Percentiles rank a stretch among this genome's conserved stretches.
phyloP scores from a whole-genome alignment of 2,888 invertebrate species.

The Linyphia triangularis region DNA sequence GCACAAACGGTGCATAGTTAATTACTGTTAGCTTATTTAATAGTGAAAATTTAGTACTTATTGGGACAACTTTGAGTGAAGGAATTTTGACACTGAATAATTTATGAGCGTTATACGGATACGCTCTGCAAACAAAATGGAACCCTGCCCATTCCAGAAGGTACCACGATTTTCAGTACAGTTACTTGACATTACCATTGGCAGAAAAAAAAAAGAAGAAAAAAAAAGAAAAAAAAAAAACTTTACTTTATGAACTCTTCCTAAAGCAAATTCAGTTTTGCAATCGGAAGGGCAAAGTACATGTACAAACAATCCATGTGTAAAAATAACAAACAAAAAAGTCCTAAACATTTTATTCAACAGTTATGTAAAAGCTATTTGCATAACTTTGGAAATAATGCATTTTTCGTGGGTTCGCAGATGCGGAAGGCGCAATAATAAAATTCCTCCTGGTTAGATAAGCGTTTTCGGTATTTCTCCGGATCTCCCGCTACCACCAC shows the following conservation, averaged over 20 bases:
- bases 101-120: too few species aligned
- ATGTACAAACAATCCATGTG: not conserved
- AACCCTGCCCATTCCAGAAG: too few species aligned
- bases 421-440: not conserved
- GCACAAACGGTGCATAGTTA: too few species aligned
- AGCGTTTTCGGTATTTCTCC: not conserved
- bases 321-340: not conserved
- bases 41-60: too few species aligned
- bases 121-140: too few species aligned
- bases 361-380: conserved; percentile 3
- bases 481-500: not conserved
- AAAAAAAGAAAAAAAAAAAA: not conserved
- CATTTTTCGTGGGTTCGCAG: not conserved
- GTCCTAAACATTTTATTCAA: not conserved
- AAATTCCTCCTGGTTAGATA: conserved; percentile 3
- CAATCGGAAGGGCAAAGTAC: not conserved
- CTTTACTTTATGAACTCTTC: not conserved
- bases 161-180: too few species aligned
- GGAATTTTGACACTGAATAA: too few species aligned
- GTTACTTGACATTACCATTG: too few species aligned
- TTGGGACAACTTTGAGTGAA: too few species aligned
- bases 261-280: not conserved
- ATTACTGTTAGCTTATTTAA: too few species aligned
- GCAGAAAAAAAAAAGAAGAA: too few species aligned
- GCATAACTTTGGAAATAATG: not conserved